Conservation (phyloP, 2,888 invertebrate genomes). For the Hirtodrosophila alboralis region DNA sequence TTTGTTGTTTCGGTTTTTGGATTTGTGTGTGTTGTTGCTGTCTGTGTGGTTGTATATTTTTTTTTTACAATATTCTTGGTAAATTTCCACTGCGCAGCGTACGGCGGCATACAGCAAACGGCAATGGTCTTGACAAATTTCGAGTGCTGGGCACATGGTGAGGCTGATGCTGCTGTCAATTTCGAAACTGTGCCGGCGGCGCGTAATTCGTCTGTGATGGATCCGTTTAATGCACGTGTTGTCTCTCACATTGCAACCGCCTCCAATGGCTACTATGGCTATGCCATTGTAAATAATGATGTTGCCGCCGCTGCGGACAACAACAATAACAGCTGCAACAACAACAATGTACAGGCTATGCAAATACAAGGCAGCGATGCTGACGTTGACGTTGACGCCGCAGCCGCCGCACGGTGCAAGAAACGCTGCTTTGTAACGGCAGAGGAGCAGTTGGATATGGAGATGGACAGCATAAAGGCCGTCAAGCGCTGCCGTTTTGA, state of each 20-base stretch:
- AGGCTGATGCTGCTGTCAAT: constrained; percentile 48
- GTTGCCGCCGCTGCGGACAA: constrained; percentile 41
- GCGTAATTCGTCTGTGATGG: constrained; percentile 56
- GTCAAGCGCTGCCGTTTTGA: constrained; percentile 81
- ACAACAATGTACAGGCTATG: constrained; percentile 50
- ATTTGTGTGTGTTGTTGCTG: constrained; percentile 3
- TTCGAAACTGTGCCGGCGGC: constrained; percentile 55
- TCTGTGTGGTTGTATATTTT: no score
- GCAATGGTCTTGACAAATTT: constrained; percentile 82
- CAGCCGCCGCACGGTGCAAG: constrained; percentile 67
- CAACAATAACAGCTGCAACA: constrained; percentile 59
- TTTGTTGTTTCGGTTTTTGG: constrained; percentile 26
- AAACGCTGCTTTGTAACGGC: constrained; percentile 72
- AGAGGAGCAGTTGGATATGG: constrained; percentile 43
- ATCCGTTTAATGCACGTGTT: constrained; percentile 79
- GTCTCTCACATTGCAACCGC: constrained; percentile 79
- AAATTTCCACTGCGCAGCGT: constrained; percentile 67
- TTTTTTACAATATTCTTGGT: constrained; percentile 51
- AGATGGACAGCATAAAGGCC: constrained; percentile 50
- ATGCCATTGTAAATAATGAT: constrained; percentile 62
- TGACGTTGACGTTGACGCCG: constrained; percentile 11
- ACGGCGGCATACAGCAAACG: constrained; percentile 19
- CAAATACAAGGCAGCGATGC: constrained; percentile 31
- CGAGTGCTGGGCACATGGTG: constrained; percentile 83
- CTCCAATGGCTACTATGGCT: constrained; percentile 82